A percentile compares a stretch with the other conserved stretches of the same genome.
Evolutionary conservation across 2,888 invertebrate species (phyloP).

Genomic region (Sicus ferrugineus): DNA sequence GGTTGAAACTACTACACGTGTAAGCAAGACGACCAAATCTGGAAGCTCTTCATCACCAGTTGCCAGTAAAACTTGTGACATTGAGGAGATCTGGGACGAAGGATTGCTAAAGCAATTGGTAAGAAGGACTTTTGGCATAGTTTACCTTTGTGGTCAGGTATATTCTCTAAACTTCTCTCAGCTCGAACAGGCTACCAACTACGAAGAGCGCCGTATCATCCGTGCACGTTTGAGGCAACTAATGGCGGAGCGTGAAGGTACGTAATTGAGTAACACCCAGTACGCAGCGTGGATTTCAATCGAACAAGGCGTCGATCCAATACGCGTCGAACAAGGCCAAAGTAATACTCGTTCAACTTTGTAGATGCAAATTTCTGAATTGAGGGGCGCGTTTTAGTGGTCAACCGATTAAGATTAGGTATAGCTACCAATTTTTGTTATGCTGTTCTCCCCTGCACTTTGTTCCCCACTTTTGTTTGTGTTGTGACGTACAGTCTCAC

Average conservation of each 20-base stretch:
- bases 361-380: conserved; percentile 20
- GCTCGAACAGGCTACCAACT: conserved; percentile 85
- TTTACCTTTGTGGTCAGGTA: too few relatives aligned
- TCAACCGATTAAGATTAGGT: conserved; percentile 24
- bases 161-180: conserved; percentile 58
- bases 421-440: conserved; percentile 17
- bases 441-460: conserved; percentile 9
- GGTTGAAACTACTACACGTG: conserved; percentile 67
- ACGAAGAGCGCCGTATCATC: conserved; percentile 85
- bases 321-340: conserved; percentile 7
- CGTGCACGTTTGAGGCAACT: conserved; percentile 82
- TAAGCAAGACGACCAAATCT: conserved; percentile 62
- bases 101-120: conserved; percentile 75
- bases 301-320: too few relatives aligned
- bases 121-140: conserved; percentile 57
- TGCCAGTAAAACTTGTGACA: conserved; percentile 69
- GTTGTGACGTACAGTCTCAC: conserved; percentile 3
- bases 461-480: conserved; percentile 2
- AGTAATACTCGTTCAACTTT: conserved; percentile 30
- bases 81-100: conserved; percentile 82
- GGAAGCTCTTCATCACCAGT: conserved; percentile 65
- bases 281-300: conserved; percentile 3
- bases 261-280: background rate
- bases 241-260: conserved; percentile 89
- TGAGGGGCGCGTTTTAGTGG: conserved; percentile 22